Evolutionary conservation across 2,113 vertebrate species (phyloP), one percentile per base, ranked within the genome.

Genomic region (Sturnus vulgaris): DNA sequence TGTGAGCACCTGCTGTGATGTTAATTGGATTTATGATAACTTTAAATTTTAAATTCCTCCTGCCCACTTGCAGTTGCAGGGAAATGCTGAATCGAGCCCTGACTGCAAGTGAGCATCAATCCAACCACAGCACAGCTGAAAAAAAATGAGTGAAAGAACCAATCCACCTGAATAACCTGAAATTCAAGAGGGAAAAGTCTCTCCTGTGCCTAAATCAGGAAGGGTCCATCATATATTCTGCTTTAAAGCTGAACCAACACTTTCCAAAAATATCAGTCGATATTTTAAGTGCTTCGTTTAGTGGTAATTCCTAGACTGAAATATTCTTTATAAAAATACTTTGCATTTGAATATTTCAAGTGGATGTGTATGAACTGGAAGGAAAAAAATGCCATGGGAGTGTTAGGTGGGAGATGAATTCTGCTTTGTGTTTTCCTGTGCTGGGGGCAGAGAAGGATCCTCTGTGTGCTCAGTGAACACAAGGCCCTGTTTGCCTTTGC

Each of bases 371-470:
- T 27, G n/a, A 61, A 69, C 19, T 65, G 47, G 6, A 13, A 24
- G 37, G n/a, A 12, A 13, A 33, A 55, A 21, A 7, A 4, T 4
- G 7, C 11, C 1, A 2, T 59, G 33, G 2, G 15, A 35, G 10
- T 5, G 33, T 14, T 20, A 24, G 37, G 21, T 49, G 47, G n/a
- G 35, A 56, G 21, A 25, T 37, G 25, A 24, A 8, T 30, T 46
- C 19, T 70, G 25, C 25, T 75, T 15, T 53, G 35, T 63, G 15
- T 46, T 84, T 47, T 23, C 23, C 52, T 40, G 25, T 10, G 21
- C 9, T 20, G 25, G 39, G 52, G 52, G 33, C 57, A 76, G 57
- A 47, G 24, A 1, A 3, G 77, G 65, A n/a, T 55, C 70, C 39
- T 80, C 56, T 19, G 25, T 42, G 24, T 56, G 68, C 33, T 40